Base-by-base conservation (phyloP, 1,140 invertebrate genomes). In the Pseudomyrmex dendroicus region DNA sequence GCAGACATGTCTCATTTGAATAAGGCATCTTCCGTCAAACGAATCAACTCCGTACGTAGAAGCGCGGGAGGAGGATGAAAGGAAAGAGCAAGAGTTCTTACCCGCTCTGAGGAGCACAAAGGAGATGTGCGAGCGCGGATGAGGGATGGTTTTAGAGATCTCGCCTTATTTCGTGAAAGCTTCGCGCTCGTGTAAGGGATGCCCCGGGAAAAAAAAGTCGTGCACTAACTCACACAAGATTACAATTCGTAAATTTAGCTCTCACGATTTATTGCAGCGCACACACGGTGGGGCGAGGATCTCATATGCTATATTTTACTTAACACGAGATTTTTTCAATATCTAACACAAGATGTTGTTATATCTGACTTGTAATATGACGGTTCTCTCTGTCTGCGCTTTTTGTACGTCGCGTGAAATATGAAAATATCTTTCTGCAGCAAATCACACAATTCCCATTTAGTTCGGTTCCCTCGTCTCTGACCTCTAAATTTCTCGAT, bases 401-500 rank as follows among this genome's bases (percentile, higher is more conserved):
- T 5, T 35, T 35, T 7, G 35, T 35, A 7, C 35, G 35, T 35
- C 35, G 35, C 35, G 35, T 7, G 35, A 35, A 35, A 35, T 35
- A 80, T 3, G 10, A 25, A 12, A 61, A 50, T 59, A 59, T 8
- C 52, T 12, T 35, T 17, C 15, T 59, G 15, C 25, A 52, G 3
- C 3, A 22, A 70, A 12, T 70, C 17, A 35, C 15, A n/a, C 35
- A 17, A 57, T 70, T 8, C 44, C 25, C 12, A n/a, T 35, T 59
- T 25, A 20, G 9, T 46, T 57, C 44, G 74, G 5, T 35, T 5
- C 35, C 15, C 56, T 57, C 52, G 13, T 78, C 52, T 78, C 52
- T 67, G 52, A 57, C 52, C 76, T 61, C 54, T 70, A 80, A 80
- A 80, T 80, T 70, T 80, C 76, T 80, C 44, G 76, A 78, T 78